phyloP scores from a whole-genome alignment of 2,113 vertebrate genomes.

The Prionailurus viverrinus region DNA sequence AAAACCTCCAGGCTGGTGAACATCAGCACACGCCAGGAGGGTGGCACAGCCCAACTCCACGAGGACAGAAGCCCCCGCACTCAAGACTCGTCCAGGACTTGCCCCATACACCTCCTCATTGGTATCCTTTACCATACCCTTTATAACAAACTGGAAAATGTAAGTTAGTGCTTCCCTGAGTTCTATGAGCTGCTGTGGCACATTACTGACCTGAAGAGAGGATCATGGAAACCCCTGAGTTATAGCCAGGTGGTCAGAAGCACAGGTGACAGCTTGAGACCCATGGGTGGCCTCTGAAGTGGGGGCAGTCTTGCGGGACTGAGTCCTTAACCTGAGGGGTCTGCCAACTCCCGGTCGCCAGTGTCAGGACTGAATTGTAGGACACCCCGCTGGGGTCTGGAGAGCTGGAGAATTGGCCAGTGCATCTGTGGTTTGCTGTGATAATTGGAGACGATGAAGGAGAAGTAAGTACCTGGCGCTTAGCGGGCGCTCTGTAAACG shows the following conservation, averaged over 20 bases:
- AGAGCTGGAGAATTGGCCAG: not conserved
- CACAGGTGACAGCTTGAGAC: not conserved
- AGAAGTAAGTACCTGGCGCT: not conserved
- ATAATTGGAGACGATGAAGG: not conserved
- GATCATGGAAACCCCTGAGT: not conserved
- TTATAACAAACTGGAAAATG: not conserved
- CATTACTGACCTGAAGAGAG: not conserved
- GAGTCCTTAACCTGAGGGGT: not conserved
- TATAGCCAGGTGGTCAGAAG: not conserved
- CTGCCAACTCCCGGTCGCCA: not conserved
- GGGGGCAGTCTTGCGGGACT: too few species aligned
- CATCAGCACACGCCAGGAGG: not conserved
- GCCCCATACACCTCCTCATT: not conserved
- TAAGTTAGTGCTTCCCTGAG: too few species aligned
- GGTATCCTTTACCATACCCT: not conserved
- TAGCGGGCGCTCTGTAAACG: not conserved
- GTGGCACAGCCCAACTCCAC: not conserved
- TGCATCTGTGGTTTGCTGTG: accelerated
- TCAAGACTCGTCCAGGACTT: not conserved
- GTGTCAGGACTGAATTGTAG: not conserved
- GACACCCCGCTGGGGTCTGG: not conserved
- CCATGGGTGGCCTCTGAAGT: not conserved
- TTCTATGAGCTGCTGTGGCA: not conserved
- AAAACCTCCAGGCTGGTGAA: not conserved
- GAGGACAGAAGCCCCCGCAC: not conserved